Evolutionary conservation across 1,140 invertebrate genomes (phyloP).

Genomic region (Scaptomyza montana): DNA sequence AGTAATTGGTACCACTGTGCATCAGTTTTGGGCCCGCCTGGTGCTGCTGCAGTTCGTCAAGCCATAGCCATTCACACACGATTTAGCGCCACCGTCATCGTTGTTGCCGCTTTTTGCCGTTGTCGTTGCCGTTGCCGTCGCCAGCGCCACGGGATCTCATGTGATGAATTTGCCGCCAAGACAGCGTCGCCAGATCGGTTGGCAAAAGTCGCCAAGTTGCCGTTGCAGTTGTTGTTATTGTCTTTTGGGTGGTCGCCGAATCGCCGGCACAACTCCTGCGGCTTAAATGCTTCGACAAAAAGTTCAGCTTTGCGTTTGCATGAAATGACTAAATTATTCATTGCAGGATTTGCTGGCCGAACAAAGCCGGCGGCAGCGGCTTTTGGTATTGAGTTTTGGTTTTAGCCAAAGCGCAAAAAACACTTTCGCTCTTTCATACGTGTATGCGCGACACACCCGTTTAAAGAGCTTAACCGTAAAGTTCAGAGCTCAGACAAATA

Average conservation of each 20-base stretch:
- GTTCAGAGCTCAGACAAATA: constrained; percentile 62
- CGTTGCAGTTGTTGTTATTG: not conserved
- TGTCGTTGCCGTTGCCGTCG: constrained; percentile 21
- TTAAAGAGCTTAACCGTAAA: constrained; percentile 2
- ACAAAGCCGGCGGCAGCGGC: constrained; percentile 26
- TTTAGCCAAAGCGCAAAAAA: constrained; percentile 38
- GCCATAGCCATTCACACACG: constrained; percentile 73
- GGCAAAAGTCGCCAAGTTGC: constrained; percentile 19
- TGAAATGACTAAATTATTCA: constrained; percentile 80
- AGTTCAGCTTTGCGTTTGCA: constrained; percentile 54
- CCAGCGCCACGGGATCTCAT: constrained; percentile 65
- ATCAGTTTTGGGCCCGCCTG: constrained; percentile 17
- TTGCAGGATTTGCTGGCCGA: constrained; percentile 69
- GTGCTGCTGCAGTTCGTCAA: constrained; percentile 70
- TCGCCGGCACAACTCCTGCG: constrained; percentile 64
- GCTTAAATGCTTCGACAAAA: constrained; percentile 75
- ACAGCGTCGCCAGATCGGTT: constrained; percentile 52
- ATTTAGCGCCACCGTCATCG: constrained; percentile 59
- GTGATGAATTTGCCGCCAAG: constrained; percentile 80
- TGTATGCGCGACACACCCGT: constrained; percentile 37
- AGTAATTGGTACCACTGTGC: constrained; percentile 40
- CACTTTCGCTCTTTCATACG: constrained; percentile 71
- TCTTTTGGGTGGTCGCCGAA: constrained; percentile 63
- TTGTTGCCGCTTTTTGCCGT: constrained; percentile 26
- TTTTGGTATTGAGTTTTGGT: constrained; percentile 5